Evolutionary conservation across 2,113 vertebrate species (phyloP), one percentile per base, ranked within the genome.

Genomic region (Hiodon tergisus): DNA sequence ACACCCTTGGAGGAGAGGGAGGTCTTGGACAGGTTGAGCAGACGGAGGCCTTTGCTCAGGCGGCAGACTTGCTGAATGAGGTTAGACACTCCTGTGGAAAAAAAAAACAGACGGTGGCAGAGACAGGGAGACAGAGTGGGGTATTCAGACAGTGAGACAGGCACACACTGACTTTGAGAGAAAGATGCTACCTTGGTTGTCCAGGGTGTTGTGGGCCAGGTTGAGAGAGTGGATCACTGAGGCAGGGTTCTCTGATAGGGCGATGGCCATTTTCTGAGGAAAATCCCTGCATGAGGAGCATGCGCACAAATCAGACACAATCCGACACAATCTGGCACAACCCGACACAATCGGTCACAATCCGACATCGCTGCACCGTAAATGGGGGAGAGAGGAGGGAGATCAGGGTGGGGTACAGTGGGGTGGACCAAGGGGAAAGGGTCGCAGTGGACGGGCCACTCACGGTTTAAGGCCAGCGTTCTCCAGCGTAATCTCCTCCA

Each of bases 401-500:
- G 52, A 55, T 55, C 68, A 55, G 2, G 8, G 46, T 14, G 9
- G 4, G 50, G 50, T 17, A 61, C 8, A 5, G 69, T 50, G 67
- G 57, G 46, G 76, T 51, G 14, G n/a, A 69, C 63, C 72, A 67
- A 50, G 65, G 60, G 51, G 59, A 72, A 77, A 46, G 48, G 57
- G 5, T 14, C 9, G 58, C 58, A n/a, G 31, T 3, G 58, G 70
- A n/a, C 3, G 69, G 54, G 58, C 69, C 80, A 84, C 95, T 88
- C 88, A 96, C 95, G 91, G 90, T 89, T 94, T 95, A 76, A 96
- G 92, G 52, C 94, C 94, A 0, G 90, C 89, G 1, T 95, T 96
- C 88, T 96, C 95, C 92, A 96, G 87, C 52, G 93, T 93, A 83
- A 96, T 84, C 83, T 96, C 95, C 86, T 96, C 94, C n/a, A 96